phyloP scores from a whole-genome alignment of 2,888 invertebrate genomes.

The Drosophila mimica region DNA sequence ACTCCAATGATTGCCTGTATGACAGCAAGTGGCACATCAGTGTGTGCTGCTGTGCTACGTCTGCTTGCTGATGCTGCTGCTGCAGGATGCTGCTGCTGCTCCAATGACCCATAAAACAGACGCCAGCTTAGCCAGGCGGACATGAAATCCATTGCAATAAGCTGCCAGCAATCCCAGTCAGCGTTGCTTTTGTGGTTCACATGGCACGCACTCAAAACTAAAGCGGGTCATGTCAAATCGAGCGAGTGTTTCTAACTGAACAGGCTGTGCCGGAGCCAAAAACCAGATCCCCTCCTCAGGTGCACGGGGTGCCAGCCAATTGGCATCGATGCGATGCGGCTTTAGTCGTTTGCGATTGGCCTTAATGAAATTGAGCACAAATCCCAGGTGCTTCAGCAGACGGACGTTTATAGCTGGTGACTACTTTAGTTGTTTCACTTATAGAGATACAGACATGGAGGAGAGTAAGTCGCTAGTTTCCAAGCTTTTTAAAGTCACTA shows the following conservation, averaged over 20 bases:
- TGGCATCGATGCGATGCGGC: slow-evolving; percentile 65
- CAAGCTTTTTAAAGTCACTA: background rate
- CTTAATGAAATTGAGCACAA: slow-evolving; percentile 56
- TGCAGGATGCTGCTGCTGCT: slow-evolving; percentile 41
- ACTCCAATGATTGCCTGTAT: slow-evolving; percentile 63
- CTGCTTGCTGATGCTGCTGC: slow-evolving; percentile 1
- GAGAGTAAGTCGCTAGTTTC: background rate
- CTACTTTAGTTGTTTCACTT: slow-evolving; percentile 1
- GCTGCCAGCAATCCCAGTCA: slow-evolving; percentile 20
- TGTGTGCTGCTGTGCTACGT: slow-evolving; percentile 4
- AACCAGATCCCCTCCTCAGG: slow-evolving; percentile 18
- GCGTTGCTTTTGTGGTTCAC: slow-evolving; percentile 65
- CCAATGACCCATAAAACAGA: slow-evolving; percentile 77
- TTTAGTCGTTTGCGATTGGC: slow-evolving; percentile 43
- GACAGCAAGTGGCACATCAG: slow-evolving; percentile 57
- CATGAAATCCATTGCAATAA: slow-evolving; percentile 37
- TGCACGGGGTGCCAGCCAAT: slow-evolving; percentile 46
- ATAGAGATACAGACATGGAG: background rate
- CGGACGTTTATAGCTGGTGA: slow-evolving; percentile 13
- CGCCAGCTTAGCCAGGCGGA: slow-evolving; percentile 33
- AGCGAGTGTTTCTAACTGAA: slow-evolving; percentile 28
- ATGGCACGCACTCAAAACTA: slow-evolving; percentile 60
- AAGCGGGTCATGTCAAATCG: slow-evolving; percentile 61
- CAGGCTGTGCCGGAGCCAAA: background rate
- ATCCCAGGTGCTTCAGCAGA: slow-evolving; percentile 5